Evolutionary conservation across 2,113 vertebrate genomes (phyloP), one percentile per base, ranked within the genome.

Genomic region (Monarcha castaneiventris): DNA sequence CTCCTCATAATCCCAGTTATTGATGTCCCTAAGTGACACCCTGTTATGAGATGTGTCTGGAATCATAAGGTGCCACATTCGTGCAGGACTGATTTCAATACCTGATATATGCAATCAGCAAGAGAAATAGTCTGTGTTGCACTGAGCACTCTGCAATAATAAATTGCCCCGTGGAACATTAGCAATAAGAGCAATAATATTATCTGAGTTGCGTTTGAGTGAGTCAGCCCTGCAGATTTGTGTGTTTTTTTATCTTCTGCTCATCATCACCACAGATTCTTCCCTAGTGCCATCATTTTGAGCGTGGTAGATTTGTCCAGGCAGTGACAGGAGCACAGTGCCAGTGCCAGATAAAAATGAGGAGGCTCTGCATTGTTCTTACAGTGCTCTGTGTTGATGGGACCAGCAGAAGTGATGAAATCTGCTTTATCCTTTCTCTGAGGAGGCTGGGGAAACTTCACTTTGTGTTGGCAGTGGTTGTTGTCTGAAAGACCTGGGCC

Each of bases 31-130:
- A 48, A 74, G 39, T 80, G 93, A 89, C 91, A 95, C 43, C 61
- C n/a, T 61, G 39, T 90, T 94, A 93, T 91, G 92, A 93, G 63
- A 85, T 69, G 87, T 93, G 92, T 67, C 84, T 94, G 75, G 87
- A 67, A 88, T 96, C 93, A 74, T 66, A 90, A 90, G 54, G 55
- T 66, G 54, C 67, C 89, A 48, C n/a, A n/a, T 48, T 88, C 14
- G 84, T 82, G 33, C 59, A 41, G 87, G 72, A 17, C 64, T 67
- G 94, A 96, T 97, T 93, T 90, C 92, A 93, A 74, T 63, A 67
- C 32, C 91, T 91, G 92, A 97, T 96, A 94, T 7, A 16, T 29
- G 72, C 71, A 72, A 93, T 94, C 93, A 88, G 41, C 59, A 59
- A 90, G 89, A 94, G 90, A 61, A 96, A 95, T 88, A 88, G 87